phyloP scores from a whole-genome alignment of 2,797 vertebrate genomes.

The Coracias cyanogaster region DNA sequence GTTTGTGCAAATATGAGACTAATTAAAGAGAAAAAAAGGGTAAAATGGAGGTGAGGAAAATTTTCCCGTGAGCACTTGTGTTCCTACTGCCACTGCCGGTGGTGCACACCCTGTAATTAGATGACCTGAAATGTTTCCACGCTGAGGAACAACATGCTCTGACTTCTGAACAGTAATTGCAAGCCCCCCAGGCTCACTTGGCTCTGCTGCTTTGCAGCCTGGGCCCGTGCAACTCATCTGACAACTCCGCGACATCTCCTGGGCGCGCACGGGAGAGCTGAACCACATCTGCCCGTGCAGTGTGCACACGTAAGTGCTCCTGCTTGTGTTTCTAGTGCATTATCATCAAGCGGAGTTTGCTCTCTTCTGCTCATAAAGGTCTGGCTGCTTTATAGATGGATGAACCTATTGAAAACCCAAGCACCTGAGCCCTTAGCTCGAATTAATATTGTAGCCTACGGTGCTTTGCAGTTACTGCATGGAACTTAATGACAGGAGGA shows the following conservation, averaged over 20 bases:
- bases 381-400: neutral
- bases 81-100: accelerated
- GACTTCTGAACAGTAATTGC: neutral
- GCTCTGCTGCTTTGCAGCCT: neutral
- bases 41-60: neutral
- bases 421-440: neutral
- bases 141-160: neutral
- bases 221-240: neutral
- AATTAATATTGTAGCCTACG: neutral
- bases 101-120: neutral
- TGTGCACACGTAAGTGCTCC: neutral
- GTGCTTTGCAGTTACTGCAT: neutral
- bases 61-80: neutral
- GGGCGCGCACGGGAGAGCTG: neutral
- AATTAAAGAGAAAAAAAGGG: neutral
- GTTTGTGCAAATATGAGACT: neutral
- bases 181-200: neutral
- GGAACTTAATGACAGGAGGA: neutral
- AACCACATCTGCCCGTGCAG: neutral
- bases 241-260: neutral
- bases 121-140: neutral
- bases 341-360: neutral
- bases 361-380: neutral
- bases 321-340: neutral
- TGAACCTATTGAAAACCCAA: neutral